These are phyloP conservation scores for Stenichneumon culpator DNA, from an alignment of 2,888 invertebrate genomes.

Conservation along the genomic window DNA sequence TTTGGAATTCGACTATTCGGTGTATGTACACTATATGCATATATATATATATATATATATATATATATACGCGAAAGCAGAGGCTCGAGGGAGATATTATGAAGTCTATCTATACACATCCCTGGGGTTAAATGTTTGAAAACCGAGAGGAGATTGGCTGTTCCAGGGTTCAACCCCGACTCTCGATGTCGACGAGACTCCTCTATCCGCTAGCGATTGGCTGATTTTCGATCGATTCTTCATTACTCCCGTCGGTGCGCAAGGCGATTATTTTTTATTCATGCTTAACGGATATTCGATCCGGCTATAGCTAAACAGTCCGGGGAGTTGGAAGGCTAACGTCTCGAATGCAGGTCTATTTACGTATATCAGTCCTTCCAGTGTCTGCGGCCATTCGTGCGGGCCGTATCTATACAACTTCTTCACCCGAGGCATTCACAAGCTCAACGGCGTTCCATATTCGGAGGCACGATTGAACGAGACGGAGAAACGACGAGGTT, in stretches of 20 bases:
- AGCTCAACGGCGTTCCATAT: neutral
- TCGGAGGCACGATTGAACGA: neutral
- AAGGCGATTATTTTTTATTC: conserved; percentile 2
- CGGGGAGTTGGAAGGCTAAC: neutral
- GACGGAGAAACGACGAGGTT: conserved; percentile 2
- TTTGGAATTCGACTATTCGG: conserved; percentile 24
- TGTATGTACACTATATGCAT: neutral
- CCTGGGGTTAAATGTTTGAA: conserved; percentile 28
- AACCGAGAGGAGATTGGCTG: conserved; percentile 9
- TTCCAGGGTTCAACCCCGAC: neutral
- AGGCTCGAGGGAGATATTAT: neutral
- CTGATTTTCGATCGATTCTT: conserved; percentile 27
- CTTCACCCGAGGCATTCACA: neutral
- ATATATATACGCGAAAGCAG: neutral
- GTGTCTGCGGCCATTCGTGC: neutral
- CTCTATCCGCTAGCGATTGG: neutral
- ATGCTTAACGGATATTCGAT: conserved; percentile 14
- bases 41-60: neutral
- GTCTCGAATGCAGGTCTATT: conserved; percentile 3
- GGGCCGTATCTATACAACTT: neutral
- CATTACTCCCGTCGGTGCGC: conserved; percentile 9
- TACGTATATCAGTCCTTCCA: conserved; percentile 8
- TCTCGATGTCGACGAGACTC: conserved; percentile 18
- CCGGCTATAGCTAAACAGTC: neutral
- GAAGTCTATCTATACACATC: neutral